A percentile compares a stretch with the other conserved stretches of the same genome.
phyloP scores from a whole-genome alignment of 2,797 vertebrate species.

The Passerculus sandwichensis region DNA sequence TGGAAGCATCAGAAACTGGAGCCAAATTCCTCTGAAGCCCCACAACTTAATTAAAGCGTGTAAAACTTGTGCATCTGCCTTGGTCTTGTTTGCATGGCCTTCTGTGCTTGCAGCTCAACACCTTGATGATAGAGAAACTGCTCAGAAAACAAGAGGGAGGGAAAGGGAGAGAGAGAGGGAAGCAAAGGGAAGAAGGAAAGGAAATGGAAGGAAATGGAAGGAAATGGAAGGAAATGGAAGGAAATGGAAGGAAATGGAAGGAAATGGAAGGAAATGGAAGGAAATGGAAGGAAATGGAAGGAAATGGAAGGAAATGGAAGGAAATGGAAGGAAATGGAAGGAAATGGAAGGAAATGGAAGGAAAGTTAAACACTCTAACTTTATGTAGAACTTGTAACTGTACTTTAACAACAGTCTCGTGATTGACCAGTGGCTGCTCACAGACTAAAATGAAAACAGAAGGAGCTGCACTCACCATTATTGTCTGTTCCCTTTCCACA shows the following conservation, averaged over 20 bases:
- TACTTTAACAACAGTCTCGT: background rate
- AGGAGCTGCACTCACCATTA: background rate
- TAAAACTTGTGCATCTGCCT: conserved; percentile 57
- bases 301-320: no score
- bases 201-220: background rate
- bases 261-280: no score
- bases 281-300: no score
- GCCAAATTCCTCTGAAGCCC: conserved; percentile 19
- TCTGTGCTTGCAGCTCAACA: background rate
- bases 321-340: background rate
- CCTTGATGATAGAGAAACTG: background rate
- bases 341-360: no score
- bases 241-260: background rate
- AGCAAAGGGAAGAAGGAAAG: no score
- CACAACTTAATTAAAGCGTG: conserved; percentile 49
- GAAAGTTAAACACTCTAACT: background rate
- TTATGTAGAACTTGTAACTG: background rate
- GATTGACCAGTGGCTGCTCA: background rate
- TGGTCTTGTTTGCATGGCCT: background rate
- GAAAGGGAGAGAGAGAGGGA: no score
- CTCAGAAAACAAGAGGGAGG: background rate
- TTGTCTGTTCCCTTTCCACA: background rate
- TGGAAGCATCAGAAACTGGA: background rate
- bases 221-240: no score
- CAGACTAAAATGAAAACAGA: background rate